Percentiles rank a stretch among this genome's conserved stretches.
These are phyloP conservation scores for Lepus oiostolus DNA, from an alignment of 2,797 vertebrate genomes.

Conservation along the genomic window DNA sequence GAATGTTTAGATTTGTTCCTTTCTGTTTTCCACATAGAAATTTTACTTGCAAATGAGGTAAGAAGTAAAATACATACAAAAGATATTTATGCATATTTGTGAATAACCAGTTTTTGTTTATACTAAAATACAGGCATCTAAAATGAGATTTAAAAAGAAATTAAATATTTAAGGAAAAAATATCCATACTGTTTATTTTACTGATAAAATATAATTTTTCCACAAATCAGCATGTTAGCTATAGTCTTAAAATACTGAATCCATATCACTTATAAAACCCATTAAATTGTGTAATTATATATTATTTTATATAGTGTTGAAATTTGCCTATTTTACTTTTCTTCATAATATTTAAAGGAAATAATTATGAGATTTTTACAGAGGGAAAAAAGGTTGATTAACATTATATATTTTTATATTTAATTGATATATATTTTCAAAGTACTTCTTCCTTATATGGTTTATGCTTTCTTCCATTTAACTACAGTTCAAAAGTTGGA, in stretches of 20 bases:
- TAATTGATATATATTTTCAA: neutral
- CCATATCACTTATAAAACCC: neutral
- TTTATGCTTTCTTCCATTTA: neutral
- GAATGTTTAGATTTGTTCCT: neutral
- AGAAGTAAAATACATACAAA: neutral
- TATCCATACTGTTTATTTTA: neutral
- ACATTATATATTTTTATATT: neutral
- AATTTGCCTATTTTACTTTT: neutral
- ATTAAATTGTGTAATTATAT: neutral
- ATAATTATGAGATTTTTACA: neutral
- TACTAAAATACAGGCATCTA: neutral
- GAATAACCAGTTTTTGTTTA: neutral
- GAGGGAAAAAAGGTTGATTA: neutral
- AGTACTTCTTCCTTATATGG: neutral
- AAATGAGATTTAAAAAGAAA: neutral
- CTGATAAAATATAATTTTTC: neutral
- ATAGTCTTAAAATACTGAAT: neutral
- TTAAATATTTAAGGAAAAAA: neutral
- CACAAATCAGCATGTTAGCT: neutral
- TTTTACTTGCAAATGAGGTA: neutral
- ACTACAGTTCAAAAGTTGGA: neutral
- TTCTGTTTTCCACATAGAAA: neutral
- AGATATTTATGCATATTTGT: neutral
- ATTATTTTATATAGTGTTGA: neutral
- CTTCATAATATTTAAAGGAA: neutral